Evolutionary conservation across 2,113 vertebrate species (phyloP), one percentile per base, ranked within the genome.

Genomic region (Chunga burmeisteri): DNA sequence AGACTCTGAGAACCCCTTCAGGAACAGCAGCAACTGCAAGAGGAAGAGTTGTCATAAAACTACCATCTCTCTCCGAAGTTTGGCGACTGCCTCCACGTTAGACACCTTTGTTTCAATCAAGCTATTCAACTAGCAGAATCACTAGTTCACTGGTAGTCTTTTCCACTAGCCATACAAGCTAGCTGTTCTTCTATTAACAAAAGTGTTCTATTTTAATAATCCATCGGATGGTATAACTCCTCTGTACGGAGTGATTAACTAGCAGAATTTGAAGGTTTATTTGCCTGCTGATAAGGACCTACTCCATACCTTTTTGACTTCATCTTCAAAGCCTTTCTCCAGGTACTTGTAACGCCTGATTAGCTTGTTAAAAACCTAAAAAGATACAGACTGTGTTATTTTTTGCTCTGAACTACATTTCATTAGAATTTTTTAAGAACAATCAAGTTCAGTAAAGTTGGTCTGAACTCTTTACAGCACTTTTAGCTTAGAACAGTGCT

Each of bases 321-420:
- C 99, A 98, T 99, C 99, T 98, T 99, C 99, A 98, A 99, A 99
- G 93, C 99, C 99, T 98, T 99, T 99, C 98, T 99, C 99, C 98
- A 99, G 98, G 98, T 99, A 99, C 97, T 99, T 99, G 98, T 99
- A 99, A 98, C 99, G 99, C 98, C 99, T 99, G 98, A 99, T 99
- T 97, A 99, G 98, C 98, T 99, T 99, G 99, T 99, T 99, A 99
- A 99, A 99, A 99, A 99, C 99, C 99, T 99, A 46, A 11, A 44
- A 50, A 78, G 72, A 78, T 62, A 95, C 0, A 56, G 9, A 47
- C 15, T 30, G 13, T 19, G 13, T 91, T 73, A 92, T 10, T 17
- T 88, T 72, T 74, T 49, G 14, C 34, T 89, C 26, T 71, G 47
- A 77, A 81, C 21, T 47, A 66, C 4, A 81, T 42, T 85, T 38